Evolutionary conservation across 2,888 invertebrate species (phyloP), one percentile per base, ranked within the genome.

Genomic region (Boloria euphrosyne): DNA sequence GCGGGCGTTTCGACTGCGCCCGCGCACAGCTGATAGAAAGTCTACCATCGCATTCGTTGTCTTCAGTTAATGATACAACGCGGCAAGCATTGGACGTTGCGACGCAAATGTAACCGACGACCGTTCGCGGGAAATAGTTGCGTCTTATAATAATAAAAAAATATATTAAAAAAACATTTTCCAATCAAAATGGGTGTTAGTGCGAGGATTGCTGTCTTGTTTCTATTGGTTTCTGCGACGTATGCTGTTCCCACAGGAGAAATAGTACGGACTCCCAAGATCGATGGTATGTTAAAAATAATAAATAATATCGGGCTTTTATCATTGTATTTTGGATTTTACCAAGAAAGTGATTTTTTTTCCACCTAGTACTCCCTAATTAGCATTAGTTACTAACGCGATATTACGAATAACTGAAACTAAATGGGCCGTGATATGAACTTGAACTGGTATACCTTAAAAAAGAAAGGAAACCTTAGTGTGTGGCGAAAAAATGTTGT

Each of bases 61-160:
- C 61, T 66, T 88, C 83, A 92, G 92, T 92, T 83, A 83, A 78
- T 81, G 80, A 81, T 82, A 78, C 81, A 77, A 78, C 80, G 82
- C 81, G 79, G 81, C 73, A 75, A 76, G 77, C 71, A 77, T 71
- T 80, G 76, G 80, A 84, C 89, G 89, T 72, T 68, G 66, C 76
- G 86, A 83, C 90, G 89, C 87, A 90, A 90, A 90, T 90, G 81
- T 88, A 85, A 89, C 89, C 89, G 86, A 80, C 89, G 86, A 80
- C 73, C 79, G 75, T 76, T 83, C 85, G 89, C 89, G 89, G 89
- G 83, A 85, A 87, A 88, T 86, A 90, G 90, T 90, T 90, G 88
- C 90, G 90, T 89, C 86, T 73, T 52, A 68, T 46, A 76, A 75
- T 78, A 80, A 76, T 71, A 77, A n/a, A 59, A 50, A 75, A 76